These are phyloP conservation scores for Ploceus nigricollis DNA, from an alignment of 2,113 vertebrate species.

Conservation along the genomic window DNA sequence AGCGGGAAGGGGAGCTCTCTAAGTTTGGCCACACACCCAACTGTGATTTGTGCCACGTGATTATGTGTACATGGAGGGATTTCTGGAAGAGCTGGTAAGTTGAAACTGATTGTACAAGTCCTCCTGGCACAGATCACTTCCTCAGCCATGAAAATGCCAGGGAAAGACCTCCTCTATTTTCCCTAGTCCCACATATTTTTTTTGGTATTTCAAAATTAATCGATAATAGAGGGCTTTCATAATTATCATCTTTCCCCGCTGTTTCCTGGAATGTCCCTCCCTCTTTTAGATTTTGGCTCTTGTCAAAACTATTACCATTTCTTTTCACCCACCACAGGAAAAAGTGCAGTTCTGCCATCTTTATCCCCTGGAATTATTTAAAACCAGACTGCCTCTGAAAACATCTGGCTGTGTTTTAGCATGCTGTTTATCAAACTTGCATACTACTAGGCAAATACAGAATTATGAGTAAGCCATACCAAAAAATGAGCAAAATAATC, in stretches of 20 bases:
- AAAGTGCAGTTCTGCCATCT: accelerated
- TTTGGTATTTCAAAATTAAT: neutral
- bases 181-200: neutral
- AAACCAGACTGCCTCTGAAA: neutral
- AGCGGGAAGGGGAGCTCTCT: neutral
- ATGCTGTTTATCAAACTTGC: neutral
- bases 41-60: accelerated
- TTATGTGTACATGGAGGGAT: neutral
- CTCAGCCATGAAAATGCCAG: neutral
- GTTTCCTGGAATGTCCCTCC: neutral
- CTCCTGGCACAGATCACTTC: neutral
- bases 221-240: accelerated
- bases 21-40: neutral
- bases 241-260: neutral
- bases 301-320: neutral
- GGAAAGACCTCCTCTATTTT: neutral
- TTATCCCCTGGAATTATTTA: neutral
- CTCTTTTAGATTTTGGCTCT: neutral
- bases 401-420: neutral
- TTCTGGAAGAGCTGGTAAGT: neutral
- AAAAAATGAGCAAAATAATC: neutral
- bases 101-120: neutral
- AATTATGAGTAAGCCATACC: neutral
- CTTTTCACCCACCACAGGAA: neutral
- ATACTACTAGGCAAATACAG: neutral